Evolutionary conservation across 2,113 vertebrate species (phyloP), one percentile per base, ranked within the genome.

Genomic region (Dipodomys stephensi): DNA sequence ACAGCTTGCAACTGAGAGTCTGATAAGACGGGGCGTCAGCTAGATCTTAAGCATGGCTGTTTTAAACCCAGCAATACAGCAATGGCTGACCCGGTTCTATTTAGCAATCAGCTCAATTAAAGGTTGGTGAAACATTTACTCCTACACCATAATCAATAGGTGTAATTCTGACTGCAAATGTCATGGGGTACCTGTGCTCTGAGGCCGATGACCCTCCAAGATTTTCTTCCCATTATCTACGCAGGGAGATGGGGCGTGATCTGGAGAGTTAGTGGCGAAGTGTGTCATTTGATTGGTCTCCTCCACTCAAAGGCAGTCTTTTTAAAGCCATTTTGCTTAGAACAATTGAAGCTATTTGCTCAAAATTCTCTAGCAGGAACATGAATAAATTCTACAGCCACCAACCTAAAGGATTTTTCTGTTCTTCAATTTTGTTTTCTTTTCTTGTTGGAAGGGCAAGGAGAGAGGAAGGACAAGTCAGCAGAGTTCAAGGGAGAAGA

Each of bases 41-140:
- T 35, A 87, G 65, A 79, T 10, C 71, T 92, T 74, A 12, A 71
- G 28, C 44, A 84, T 23, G 76, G 88, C 94, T 96, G 44, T 92
- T 39, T 96, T 91, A 97, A 90, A 79, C 86, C 94, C 96, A 84
- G 91, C 65, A 88, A 79, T 93, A 91, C 85, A 86, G 94, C 64
- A 76, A 23, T 49, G 49, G 92, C 72, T 96, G 90, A 97, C 97
- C 93, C 73, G 71, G 35, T 94, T 96, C 81, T 96, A 9, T 73
- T 97, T 96, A 96, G 93, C 71, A 96, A 97, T 84, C 25, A 0
- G 69, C 78, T 92, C 95, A 95, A 92, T 96, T 97, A 98, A 96
- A 98, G 73, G 94, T 93, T 97, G 96, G 96, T 95, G 84, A 97
- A 98, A 97, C 82, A 23, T 69, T 80, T 44, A 74, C 90, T 96